These are phyloP conservation scores for Sciaenops ocellatus DNA, from an alignment of 2,797 vertebrate genomes.

Conservation along the genomic window DNA sequence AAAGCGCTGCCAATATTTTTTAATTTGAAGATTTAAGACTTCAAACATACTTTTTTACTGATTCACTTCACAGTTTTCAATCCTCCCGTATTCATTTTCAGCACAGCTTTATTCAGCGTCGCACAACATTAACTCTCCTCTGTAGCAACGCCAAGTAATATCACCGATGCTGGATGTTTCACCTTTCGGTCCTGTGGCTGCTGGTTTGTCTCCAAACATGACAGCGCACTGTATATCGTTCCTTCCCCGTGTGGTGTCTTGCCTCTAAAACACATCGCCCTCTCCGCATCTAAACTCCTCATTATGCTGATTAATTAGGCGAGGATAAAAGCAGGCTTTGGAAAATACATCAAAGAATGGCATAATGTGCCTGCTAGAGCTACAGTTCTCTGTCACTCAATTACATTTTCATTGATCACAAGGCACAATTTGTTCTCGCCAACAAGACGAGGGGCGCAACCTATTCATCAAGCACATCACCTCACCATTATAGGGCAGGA, in stretches of 20 bases:
- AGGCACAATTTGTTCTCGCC: constrained; percentile 74
- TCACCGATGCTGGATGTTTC: constrained; percentile 14
- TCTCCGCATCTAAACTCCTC: constrained; percentile 58
- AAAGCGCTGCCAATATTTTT: constrained; percentile 17
- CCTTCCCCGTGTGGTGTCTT: constrained; percentile 6
- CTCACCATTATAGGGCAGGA: constrained; percentile 38
- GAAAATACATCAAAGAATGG: constrained; percentile 80
- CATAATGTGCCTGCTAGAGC: constrained; percentile 65
- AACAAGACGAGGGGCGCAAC: constrained; percentile 45
- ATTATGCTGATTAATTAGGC: constrained; percentile 77
- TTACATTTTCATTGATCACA: constrained; percentile 80
- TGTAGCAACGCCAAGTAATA: constrained; percentile 16
- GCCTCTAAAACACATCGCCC: constrained; percentile 39
- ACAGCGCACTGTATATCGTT: constrained; percentile 20
- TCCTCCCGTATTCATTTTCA: constrained; percentile 55
- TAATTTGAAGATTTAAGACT: constrained; percentile 35
- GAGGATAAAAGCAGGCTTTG: constrained; percentile 67
- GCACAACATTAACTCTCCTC: constrained; percentile 53
- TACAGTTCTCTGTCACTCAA: constrained; percentile 67
- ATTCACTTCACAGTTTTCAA: constrained; percentile 61
- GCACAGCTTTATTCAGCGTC: constrained; percentile 49
- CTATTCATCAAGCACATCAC: constrained; percentile 61
- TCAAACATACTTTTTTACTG: constrained; percentile 27
- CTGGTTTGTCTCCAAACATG: constrained; percentile 37
- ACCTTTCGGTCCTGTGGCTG: constrained; percentile 31